Evolutionary conservation across 2,888 invertebrate species (phyloP).

Genomic region (Epinotia nisella): DNA sequence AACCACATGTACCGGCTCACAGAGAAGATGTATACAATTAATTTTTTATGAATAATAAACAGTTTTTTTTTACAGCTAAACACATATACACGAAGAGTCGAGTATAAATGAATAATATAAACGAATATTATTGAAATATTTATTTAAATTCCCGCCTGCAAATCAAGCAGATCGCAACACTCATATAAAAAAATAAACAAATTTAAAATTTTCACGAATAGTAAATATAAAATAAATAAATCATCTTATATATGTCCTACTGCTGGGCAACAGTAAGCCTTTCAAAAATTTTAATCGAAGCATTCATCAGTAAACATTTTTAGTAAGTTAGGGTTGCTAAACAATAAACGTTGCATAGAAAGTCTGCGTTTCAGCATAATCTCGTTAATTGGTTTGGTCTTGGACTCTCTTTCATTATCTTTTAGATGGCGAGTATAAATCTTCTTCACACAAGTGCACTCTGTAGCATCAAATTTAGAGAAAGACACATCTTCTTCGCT

Average conservation of each 20-base stretch:
- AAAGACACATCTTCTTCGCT: constrained; percentile 64
- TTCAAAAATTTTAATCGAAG: constrained; percentile 63
- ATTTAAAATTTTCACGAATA: background rate
- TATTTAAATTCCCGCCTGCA: background rate
- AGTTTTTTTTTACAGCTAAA: no score
- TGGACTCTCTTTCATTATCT: constrained; percentile 47
- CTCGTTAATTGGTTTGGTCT: constrained; percentile 52
- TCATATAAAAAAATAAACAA: background rate
- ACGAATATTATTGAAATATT: background rate
- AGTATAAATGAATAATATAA: background rate
- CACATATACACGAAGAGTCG: background rate
- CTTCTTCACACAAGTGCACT: constrained; percentile 61
- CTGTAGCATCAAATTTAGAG: constrained; percentile 45
- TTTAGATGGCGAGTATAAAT: constrained; percentile 36
- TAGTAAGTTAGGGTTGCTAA: constrained; percentile 66
- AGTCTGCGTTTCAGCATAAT: constrained; percentile 60
- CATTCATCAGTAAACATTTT: constrained; percentile 74
- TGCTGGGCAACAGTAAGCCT: background rate
- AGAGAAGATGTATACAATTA: no score
- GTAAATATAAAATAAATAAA: background rate
- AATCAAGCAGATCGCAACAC: background rate
- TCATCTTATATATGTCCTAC: background rate
- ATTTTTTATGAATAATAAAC: no score
- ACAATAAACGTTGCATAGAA: constrained; percentile 62
- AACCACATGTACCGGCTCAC: constrained; percentile 2